phyloP scores from a whole-genome alignment of 2,113 vertebrate species.

The Myotis davidii region DNA sequence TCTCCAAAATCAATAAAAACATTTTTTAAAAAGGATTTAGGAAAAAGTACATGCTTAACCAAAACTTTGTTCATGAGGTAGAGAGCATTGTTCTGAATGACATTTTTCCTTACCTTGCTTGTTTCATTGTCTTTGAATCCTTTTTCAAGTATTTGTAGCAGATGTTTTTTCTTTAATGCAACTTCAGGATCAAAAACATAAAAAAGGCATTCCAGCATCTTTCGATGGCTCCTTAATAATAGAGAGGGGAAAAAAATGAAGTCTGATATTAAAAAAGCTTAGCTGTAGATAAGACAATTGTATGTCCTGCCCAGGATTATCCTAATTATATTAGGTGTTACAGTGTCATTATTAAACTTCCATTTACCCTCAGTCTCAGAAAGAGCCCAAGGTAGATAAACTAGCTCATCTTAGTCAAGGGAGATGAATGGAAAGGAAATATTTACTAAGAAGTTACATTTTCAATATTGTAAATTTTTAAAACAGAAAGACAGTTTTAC shows the following conservation, averaged over 20 bases:
- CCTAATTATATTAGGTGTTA: background rate
- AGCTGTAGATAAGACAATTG: background rate
- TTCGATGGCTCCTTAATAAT: slow-evolving; percentile 84
- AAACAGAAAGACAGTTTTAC: background rate
- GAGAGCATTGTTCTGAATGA: background rate
- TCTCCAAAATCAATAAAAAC: too few species aligned
- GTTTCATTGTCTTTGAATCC: slow-evolving; percentile 85
- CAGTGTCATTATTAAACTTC: background rate
- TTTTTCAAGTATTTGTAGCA: slow-evolving; percentile 87
- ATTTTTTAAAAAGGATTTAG: too few species aligned
- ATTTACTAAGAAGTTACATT: background rate
- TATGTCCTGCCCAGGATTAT: background rate
- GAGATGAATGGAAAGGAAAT: background rate
- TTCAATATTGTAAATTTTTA: slow-evolving; percentile 28
- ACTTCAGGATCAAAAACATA: slow-evolving; percentile 85
- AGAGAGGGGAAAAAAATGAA: background rate
- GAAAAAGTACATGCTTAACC: too few species aligned
- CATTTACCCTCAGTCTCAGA: background rate
- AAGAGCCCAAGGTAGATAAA: background rate
- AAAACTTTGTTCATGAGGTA: background rate
- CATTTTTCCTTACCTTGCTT: slow-evolving; percentile 78
- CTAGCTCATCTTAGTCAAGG: background rate
- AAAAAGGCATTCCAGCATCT: slow-evolving; percentile 89
- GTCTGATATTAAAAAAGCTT: slow-evolving; percentile 25
- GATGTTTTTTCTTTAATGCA: slow-evolving; percentile 83